phyloP scores from a whole-genome alignment of 2,797 vertebrate species.

The Heliangelus exortis region DNA sequence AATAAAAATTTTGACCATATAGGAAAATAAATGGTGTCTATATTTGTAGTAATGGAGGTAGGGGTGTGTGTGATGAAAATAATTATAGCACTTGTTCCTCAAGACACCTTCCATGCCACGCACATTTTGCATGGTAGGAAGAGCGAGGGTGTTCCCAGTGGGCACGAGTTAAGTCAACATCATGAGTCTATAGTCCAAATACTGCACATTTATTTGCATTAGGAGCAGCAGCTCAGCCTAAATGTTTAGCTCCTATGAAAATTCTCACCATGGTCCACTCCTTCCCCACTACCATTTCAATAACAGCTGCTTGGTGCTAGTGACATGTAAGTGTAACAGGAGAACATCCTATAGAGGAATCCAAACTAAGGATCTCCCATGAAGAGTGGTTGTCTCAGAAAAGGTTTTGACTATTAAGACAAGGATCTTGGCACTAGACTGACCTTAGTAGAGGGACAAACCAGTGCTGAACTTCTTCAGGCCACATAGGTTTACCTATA shows the following conservation, averaged over 20 bases:
- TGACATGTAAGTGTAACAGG: neutral
- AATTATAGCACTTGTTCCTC: neutral
- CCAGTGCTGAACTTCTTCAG: neutral
- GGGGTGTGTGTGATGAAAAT: neutral
- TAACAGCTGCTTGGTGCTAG: neutral
- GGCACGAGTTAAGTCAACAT: neutral
- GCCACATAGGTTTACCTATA: neutral
- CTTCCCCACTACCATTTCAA: neutral
- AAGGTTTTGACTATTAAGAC: neutral
- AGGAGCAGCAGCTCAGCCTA: neutral
- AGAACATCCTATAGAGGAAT: neutral
- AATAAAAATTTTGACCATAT: neutral
- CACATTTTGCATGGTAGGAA: accelerated
- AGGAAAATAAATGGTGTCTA: neutral
- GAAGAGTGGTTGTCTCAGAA: neutral
- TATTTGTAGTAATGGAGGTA: neutral
- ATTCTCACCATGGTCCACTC: neutral
- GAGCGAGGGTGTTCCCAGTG: neutral
- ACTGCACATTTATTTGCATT: neutral
- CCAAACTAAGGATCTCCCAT: neutral
- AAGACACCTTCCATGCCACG: accelerated
- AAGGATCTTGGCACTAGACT: neutral
- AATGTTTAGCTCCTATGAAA: neutral
- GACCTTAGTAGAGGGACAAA: neutral
- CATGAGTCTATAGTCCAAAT: neutral